Percentiles rank a stretch among this genome's conserved stretches.
phyloP scores from a whole-genome alignment of 2,888 invertebrate species.

The Acrobasis repandana region DNA sequence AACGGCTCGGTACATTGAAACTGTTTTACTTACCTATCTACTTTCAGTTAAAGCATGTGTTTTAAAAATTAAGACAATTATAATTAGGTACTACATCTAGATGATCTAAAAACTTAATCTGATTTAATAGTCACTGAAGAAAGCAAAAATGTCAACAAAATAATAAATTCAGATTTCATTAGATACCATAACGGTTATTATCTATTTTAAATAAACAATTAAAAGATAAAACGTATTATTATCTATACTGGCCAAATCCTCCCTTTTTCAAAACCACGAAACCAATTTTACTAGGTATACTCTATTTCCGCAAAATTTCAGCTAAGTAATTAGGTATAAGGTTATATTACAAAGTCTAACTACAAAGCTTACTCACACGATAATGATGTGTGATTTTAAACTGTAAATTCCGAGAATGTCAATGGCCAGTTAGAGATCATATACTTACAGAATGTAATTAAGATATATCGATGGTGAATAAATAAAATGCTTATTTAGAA shows the following conservation, averaged over 20 bases:
- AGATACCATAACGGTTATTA: not conserved
- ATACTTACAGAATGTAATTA: not conserved
- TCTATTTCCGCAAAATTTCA: not conserved
- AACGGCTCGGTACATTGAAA: not conserved
- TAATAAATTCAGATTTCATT: not conserved
- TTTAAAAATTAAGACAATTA: conserved; percentile 29
- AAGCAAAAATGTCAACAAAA: not conserved
- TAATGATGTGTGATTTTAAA: conserved; percentile 46
- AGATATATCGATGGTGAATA: too few relatives aligned
- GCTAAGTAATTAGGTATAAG: conserved; percentile 40
- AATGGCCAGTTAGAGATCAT: not conserved
- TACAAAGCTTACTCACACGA: conserved; percentile 66
- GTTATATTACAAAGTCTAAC: conserved; percentile 64
- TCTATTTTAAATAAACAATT: not conserved
- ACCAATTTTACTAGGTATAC: not conserved
- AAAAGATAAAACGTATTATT: not conserved
- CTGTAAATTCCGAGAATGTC: not conserved
- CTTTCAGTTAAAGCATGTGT: not conserved
- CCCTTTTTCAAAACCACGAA: not conserved
- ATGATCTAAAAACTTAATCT: not conserved
- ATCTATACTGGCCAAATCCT: conserved; percentile 5
- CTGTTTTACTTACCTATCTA: not conserved
- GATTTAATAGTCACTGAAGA: not conserved
- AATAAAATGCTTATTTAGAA: too few relatives aligned
- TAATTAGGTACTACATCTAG: not conserved